Base-by-base conservation (phyloP, 2,797 vertebrate genomes). In the Acanthopagrus latus region DNA sequence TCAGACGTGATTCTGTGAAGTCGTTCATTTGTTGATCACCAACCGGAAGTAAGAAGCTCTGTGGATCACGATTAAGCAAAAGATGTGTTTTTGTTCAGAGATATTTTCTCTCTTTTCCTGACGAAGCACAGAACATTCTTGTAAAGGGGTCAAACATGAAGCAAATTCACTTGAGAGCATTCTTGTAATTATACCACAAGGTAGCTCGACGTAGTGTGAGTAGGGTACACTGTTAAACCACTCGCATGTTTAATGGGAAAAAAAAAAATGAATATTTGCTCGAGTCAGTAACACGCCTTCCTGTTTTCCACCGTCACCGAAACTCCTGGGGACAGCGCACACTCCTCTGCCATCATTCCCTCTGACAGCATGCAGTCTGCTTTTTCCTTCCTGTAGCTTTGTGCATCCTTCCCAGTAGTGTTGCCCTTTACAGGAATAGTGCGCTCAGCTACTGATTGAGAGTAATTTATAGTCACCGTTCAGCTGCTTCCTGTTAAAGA, bases 401-500 rank as follows among this genome's bases (percentile, higher is more conserved):
- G 72, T 57, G 74, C 86, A 75, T 85, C 81, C 71, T 80, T 89
- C 91, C 88, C 88, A 82, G 84, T 73, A 71, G 88, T 76, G 69
- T 63, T 90, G 89, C 78, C 88, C 86, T 91, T 90, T 86, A 86
- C 83, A 88, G 76, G 85, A 92, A 91, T 83, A 92, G 71, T 82
- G 71, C 5, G 21, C 76, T 72, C 33, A 21, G 55, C 83, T 76
- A 62, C 84, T 84, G 83, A 89, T 56, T 67, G 78, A 75, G 74
- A 73, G 80, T 78, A 59, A 90, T 91, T 89, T 87, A 88, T 89
- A 87, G 86, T 70, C 70, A 51, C 58, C 3, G 66, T 86, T 91
- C 84, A 92, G 85, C 86, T 91, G 89, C 86, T 85, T 92, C 86
- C 91, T 88, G 82, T 87, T 68, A 73, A 85, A 67, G 44, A 59